Evolutionary conservation across 2,888 invertebrate genomes (phyloP).

Genomic region (Cosmopolites sordidus): DNA sequence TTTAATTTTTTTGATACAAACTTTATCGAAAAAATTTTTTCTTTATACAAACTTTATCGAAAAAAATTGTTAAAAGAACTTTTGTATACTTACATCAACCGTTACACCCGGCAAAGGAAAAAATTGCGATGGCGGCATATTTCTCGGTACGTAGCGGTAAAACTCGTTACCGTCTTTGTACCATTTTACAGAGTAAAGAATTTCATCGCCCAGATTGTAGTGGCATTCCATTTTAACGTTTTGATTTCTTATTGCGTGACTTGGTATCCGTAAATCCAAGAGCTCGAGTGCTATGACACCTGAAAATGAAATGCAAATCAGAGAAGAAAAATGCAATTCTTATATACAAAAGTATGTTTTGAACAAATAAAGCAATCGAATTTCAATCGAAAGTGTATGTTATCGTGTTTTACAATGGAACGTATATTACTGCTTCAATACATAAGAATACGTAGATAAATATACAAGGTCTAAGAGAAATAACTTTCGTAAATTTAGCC

Average conservation of each 20-base stretch:
- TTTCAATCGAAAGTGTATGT: too few relatives aligned
- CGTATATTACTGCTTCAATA: too few relatives aligned
- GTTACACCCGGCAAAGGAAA: constrained; percentile 77
- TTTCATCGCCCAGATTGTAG: constrained; percentile 78
- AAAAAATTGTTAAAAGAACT: too few relatives aligned
- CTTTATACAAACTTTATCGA: not conserved
- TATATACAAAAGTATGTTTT: too few relatives aligned
- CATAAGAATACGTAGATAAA: too few relatives aligned
- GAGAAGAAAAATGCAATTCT: too few relatives aligned
- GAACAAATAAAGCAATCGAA: too few relatives aligned
- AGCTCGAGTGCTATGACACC: constrained; percentile 56
- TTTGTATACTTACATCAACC: constrained; percentile 80
- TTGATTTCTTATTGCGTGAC: constrained; percentile 74
- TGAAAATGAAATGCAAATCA: constrained; percentile 33
- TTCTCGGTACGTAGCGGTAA: constrained; percentile 80
- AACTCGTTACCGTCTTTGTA: constrained; percentile 88
- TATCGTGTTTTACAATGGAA: too few relatives aligned
- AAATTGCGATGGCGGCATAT: constrained; percentile 74
- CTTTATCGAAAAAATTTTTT: not conserved
- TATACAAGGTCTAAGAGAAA: too few relatives aligned
- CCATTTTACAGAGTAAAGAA: constrained; percentile 86
- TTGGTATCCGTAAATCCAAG: constrained; percentile 74
- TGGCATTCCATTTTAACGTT: constrained; percentile 74
- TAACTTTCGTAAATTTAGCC: too few relatives aligned
- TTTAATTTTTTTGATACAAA: not conserved